Evolutionary conservation across 1,140 invertebrate genomes (phyloP), one percentile per base, ranked within the genome.

Genomic region (Zaprionus inermis): DNA sequence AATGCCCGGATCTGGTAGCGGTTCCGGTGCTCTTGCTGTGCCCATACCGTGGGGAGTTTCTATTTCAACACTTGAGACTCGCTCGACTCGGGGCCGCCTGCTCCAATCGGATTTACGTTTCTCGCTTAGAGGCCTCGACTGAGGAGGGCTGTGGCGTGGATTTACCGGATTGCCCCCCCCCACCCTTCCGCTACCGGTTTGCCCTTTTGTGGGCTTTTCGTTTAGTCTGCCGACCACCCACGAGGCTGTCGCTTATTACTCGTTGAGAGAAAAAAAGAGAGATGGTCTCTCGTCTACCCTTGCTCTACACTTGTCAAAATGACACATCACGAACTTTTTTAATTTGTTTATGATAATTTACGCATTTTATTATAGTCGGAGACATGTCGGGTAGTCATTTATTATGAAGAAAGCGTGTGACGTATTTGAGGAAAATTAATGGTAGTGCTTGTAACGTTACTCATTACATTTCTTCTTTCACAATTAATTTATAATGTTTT

Each of bases 271-370:
- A n/a, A 83, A 81, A 66, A 72, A 46, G 66, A 75, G 64, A 65
- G 70, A 34, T 66, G 76, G 72, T 77, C 83, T 86, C 70, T 58
- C 54, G 28, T 44, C 56, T n/a, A 18, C 14, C 46, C 49, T 66
- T 59, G 68, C 24, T 41, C 24, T 41, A 16, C 28, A 61, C 59
- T 56, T 78, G 67, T 74, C 77, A 76, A 79, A 85, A 85, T 81
- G 84, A 90, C 84, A 89, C 84, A 81, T 85, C 81, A 90, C 78
- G 81, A 90, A 89, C 81, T 89, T 89, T 89, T 89, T 85, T 89
- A 89, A 89, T 89, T 89, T 90, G 81, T 89, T 89, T 89, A 89
- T 90, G 85, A 89, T 89, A 89, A 89, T 90, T 89, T 89, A 89
- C 76, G 84, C 57, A 58, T 81, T 85, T 66, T 59, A 44, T 71